These are phyloP conservation scores for Patiria miniata DNA, from an alignment of 35 echinoderm and acorn worm genomes.

Conservation along the genomic window DNA sequence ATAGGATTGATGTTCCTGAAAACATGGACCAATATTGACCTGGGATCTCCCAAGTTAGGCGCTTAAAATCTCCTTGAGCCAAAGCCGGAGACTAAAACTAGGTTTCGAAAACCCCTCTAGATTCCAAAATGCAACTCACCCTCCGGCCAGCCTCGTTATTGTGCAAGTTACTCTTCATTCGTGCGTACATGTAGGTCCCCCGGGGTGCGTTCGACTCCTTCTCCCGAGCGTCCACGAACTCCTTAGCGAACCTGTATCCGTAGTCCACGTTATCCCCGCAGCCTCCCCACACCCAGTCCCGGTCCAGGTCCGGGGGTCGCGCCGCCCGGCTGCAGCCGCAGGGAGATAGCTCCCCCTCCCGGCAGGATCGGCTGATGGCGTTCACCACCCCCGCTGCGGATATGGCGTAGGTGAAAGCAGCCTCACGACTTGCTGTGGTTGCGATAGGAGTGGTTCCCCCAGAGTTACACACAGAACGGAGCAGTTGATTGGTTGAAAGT, in stretches of 20 bases:
- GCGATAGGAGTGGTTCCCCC: neutral
- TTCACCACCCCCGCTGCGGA: conserved; percentile 92
- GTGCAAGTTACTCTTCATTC: conserved; percentile 89
- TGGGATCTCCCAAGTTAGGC: no score
- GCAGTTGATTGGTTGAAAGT: neutral
- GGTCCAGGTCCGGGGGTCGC: conserved; percentile 73
- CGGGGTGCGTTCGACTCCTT: conserved; percentile 71
- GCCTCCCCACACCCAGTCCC: conserved; percentile 96
- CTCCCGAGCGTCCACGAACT: conserved; percentile 93
- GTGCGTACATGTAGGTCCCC: conserved; percentile 51
- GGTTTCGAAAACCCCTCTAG: no score
- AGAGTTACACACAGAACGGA: neutral
- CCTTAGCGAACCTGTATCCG: conserved; percentile 79
- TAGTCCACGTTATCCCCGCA: conserved; percentile 99
- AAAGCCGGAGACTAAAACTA: no score
- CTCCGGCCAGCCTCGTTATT: conserved; percentile 96
- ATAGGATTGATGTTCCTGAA: no score
- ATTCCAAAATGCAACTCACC: conserved; percentile 47
- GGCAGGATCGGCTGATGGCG: conserved; percentile 81
- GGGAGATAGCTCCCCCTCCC: conserved; percentile 75
- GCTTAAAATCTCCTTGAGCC: no score
- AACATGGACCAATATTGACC: no score
- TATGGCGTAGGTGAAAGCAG: conserved; percentile 94
- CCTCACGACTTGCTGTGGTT: conserved; percentile 83
- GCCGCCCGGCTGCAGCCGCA: conserved; percentile 80